Evolutionary conservation across 2,888 invertebrate species (phyloP), one percentile per base, ranked within the genome.

Genomic region (Chloroclystis v-ata): DNA sequence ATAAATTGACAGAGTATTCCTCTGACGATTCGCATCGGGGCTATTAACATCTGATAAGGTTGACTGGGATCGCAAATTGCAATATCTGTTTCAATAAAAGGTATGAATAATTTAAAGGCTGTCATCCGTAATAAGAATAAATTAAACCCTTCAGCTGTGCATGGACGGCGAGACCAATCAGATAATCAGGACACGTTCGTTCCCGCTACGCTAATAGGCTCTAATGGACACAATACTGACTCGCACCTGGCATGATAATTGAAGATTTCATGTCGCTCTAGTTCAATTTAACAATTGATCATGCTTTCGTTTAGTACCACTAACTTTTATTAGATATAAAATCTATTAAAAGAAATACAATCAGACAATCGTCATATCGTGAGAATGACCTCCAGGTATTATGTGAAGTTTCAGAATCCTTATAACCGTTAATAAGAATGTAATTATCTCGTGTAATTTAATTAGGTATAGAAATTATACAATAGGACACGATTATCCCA

Each of bases 211-310:
- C 72, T 83, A 80, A 82, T 79, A 76, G 77, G 52, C 67, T 52
- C 66, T 83, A 82, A 83, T 78, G 75, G 79, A 72, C 66, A 58
- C 52, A 12, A 13, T 35, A 28, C 43, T 57, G 60, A 59, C 64
- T 59, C 59, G 59, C 72, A 72, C 66, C 69, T 64, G 65, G 79
- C 75, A 82, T 82, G 69, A 65, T 75, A 76, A 79, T 72, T 68
- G 62, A 56, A 58, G 51, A 63, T 61, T 33, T 33, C 10, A 9
- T 59, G 63, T 61, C 71, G 69, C 67, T 59, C 58, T 58, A 61
- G 61, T 55, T 59, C 79, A 10, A 11, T 16, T 35, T 35, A 24
- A n/a, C n/a, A 12, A 33, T 33, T 32, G n/a, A 12, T 13, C 14
- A n/a, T 58, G 33, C 24, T 37, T 37, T 43, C 24, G 28, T 43